These are phyloP conservation scores for human DNA, from an alignment of 2,113 vertebrate species.

Conservation along the genomic window GRCh38 chr18:37459001-37459500, in stretches of 20 bases:
- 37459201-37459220: background rate
- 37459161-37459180: background rate
- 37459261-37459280: background rate
- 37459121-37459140: background rate
- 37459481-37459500: background rate
- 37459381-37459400: background rate
- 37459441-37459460: background rate
- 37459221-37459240: background rate
- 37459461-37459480: background rate
- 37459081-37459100: background rate
- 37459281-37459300: background rate
- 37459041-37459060: background rate
- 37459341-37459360: background rate
- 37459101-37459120: background rate
- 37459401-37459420: background rate
- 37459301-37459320: slow-evolving; percentile 2
- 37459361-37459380: background rate
- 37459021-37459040: background rate
- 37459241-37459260: background rate
- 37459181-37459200: slow-evolving; percentile 15
- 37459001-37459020: slow-evolving; percentile 21
- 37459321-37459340: background rate
- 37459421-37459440: background rate
- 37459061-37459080: background rate
- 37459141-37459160: background rate